These are phyloP conservation scores for Myotis planiceps DNA, from an alignment of 2,797 vertebrate species.

Conservation along the genomic window DNA sequence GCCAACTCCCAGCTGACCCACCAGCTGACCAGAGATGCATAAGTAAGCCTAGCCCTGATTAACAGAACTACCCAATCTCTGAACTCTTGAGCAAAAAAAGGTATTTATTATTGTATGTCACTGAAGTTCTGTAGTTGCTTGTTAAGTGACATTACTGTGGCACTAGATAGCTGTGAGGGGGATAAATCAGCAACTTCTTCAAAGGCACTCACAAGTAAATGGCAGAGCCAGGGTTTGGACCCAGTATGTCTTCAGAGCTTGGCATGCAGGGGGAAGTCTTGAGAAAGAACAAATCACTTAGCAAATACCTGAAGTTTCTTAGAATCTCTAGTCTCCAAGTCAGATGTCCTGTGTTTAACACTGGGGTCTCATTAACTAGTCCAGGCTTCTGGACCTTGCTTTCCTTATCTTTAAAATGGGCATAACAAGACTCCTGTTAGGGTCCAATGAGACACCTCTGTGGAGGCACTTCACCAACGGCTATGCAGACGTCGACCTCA, in stretches of 20 bases:
- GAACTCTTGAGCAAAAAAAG: background rate
- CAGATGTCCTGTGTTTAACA: background rate
- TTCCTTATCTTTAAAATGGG: constrained; percentile 6
- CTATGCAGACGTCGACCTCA: background rate
- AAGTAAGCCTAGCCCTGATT: background rate
- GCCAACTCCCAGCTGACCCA: background rate
- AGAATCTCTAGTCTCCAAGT: background rate
- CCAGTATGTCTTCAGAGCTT: background rate
- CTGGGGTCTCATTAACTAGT: background rate
- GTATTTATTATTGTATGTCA: background rate
- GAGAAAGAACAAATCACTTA: background rate
- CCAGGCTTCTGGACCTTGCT: background rate
- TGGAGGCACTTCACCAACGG: background rate
- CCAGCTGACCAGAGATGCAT: background rate
- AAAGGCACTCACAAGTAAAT: background rate
- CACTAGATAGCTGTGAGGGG: background rate
- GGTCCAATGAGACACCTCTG: background rate
- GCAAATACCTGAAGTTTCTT: background rate
- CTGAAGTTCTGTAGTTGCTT: background rate
- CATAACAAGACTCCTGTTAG: background rate
- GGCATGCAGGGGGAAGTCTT: background rate
- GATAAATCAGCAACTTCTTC: background rate
- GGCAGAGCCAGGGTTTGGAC: background rate
- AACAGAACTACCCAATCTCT: background rate
- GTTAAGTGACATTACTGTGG: background rate